Evolutionary conservation across 2,888 invertebrate species (phyloP).

Genomic region (Stomorhina lunata): DNA sequence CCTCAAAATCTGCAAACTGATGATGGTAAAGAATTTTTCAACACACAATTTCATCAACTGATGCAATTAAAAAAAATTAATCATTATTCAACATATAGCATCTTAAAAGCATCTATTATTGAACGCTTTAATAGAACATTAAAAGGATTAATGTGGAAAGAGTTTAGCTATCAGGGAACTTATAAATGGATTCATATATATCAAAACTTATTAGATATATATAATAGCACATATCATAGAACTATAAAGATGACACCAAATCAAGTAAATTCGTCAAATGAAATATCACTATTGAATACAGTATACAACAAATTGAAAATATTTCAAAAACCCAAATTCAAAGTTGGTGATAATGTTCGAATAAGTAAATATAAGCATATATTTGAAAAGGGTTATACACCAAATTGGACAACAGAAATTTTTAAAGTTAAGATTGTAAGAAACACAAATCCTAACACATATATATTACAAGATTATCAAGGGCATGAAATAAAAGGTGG

Average conservation of each 20-base stretch:
- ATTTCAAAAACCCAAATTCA: constrained; percentile 53
- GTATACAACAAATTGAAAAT: constrained; percentile 51
- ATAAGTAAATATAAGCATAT: constrained; percentile 65
- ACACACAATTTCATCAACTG: neutral
- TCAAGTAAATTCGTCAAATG: neutral
- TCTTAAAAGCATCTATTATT: constrained; percentile 4
- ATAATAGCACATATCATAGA: constrained; percentile 65
- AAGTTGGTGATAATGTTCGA: constrained; percentile 55
- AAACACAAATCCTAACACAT: too few species aligned
- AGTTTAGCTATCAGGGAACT: constrained; percentile 70
- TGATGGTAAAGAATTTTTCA: constrained; percentile 22
- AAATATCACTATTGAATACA: constrained; percentile 23
- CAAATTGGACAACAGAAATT: constrained; percentile 73
- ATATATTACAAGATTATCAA: too few species aligned
- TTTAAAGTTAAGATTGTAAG: too few species aligned
- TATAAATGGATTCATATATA: constrained; percentile 72
- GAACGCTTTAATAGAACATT: constrained; percentile 60
- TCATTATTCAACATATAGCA: constrained; percentile 10
- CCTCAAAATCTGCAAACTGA: constrained; percentile 19
- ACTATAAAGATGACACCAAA: constrained; percentile 9
- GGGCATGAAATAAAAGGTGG: too few species aligned
- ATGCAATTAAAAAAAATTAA: neutral
- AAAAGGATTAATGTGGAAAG: constrained; percentile 67
- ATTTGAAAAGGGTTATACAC: constrained; percentile 69
- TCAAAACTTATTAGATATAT: constrained; percentile 62